A percentile compares a stretch with the other conserved stretches of the same genome.
These are phyloP conservation scores for Crax fasciolata DNA, from an alignment of 2,797 vertebrate genomes.

Conservation along the genomic window DNA sequence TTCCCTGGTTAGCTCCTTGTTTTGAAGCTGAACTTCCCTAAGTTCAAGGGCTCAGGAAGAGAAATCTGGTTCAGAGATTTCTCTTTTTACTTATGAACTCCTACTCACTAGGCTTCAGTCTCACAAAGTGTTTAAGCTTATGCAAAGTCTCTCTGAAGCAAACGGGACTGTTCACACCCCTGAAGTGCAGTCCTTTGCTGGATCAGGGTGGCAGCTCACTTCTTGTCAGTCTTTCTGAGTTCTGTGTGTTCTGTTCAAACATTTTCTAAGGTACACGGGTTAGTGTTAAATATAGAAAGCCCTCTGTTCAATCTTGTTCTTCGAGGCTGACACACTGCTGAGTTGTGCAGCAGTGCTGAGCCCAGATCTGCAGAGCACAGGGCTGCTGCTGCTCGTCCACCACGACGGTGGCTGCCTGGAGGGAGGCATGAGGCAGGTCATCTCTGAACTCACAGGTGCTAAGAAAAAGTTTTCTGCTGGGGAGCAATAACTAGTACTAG, in stretches of 20 bases:
- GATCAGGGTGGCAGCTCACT: conserved; percentile 42
- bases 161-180: neutral
- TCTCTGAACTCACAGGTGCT: neutral
- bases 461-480: conserved; percentile 7
- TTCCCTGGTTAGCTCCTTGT: neutral
- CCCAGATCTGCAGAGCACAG: neutral
- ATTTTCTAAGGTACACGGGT: neutral
- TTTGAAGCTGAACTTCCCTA: conserved; percentile 45
- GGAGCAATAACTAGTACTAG: neutral
- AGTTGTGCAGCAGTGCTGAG: neutral
- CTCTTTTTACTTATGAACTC: conserved; percentile 52
- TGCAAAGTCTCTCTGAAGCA: conserved; percentile 52
- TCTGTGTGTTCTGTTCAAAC: neutral
- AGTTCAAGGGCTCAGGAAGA: conserved; percentile 41
- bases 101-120: conserved; percentile 36
- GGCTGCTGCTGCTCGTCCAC: neutral
- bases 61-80: conserved; percentile 28
- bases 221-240: neutral
- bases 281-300: conserved; percentile 46
- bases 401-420: neutral
- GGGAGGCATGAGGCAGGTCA: neutral
- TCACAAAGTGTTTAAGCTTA: conserved; percentile 48
- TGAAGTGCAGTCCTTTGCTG: neutral
- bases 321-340: neutral
- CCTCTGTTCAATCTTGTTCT: neutral